These are phyloP conservation scores for Chaetodon trifascialis DNA, from an alignment of 2,113 vertebrate genomes.

Conservation along the genomic window DNA sequence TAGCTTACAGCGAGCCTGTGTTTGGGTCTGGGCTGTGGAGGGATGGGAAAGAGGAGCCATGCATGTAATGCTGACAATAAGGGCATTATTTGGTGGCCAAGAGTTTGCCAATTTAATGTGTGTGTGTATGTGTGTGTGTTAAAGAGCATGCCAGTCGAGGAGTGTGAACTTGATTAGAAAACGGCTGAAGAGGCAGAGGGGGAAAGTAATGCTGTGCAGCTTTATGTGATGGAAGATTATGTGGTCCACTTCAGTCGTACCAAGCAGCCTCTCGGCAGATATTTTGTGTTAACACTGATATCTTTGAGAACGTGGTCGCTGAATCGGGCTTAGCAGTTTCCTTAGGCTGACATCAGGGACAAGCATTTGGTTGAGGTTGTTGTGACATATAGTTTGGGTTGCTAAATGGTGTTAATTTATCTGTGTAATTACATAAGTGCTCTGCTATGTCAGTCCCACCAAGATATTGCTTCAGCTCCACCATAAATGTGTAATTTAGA, in stretches of 20 bases:
- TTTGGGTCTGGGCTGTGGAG: slow-evolving; percentile 22
- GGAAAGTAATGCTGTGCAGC: neutral
- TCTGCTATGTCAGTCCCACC: neutral
- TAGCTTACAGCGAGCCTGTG: slow-evolving; percentile 29
- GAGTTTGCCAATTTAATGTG: slow-evolving; percentile 10
- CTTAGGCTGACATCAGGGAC: neutral
- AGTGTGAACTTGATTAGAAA: slow-evolving; percentile 23
- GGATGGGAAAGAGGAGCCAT: slow-evolving; percentile 32
- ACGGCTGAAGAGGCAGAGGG: neutral
- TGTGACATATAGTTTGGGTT: slow-evolving; percentile 7
- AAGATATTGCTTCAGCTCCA: neutral
- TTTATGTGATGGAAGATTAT: neutral
- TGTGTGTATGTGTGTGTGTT: slow-evolving; percentile 7
- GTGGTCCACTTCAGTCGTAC: neutral
- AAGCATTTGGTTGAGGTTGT: neutral
- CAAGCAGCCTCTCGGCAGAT: neutral
- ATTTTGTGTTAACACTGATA: neutral
- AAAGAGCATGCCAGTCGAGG: slow-evolving; percentile 23
- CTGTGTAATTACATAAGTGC: neutral
- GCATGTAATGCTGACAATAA: slow-evolving; percentile 58
- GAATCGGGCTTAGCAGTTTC: neutral
- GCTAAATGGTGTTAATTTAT: neutral
- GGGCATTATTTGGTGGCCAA: slow-evolving; percentile 53
- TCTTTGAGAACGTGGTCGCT: neutral
- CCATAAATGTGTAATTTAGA: neutral